A percentile compares a stretch with the other conserved stretches of the same genome.
phyloP scores from a whole-genome alignment of 2,888 invertebrate species.

The Lithophane ornitopus region DNA sequence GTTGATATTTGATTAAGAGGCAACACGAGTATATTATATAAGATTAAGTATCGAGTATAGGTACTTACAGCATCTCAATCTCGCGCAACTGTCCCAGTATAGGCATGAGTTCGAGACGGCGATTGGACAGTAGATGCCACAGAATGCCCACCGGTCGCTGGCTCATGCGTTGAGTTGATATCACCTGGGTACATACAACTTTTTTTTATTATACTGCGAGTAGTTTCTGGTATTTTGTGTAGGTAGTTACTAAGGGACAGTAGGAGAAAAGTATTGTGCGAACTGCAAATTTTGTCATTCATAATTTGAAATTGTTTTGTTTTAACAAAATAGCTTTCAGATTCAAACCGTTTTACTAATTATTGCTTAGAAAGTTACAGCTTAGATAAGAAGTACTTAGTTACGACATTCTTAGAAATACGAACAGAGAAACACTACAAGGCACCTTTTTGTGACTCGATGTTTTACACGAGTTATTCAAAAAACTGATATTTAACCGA shows the following conservation, averaged over 20 bases:
- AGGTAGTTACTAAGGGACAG: background rate
- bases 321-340: background rate
- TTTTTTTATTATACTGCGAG: background rate
- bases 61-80: conserved; percentile 92
- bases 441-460: no score
- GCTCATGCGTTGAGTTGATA: conserved; percentile 86
- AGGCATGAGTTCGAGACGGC: conserved; percentile 93
- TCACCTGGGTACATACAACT: conserved; percentile 76
- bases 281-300: background rate
- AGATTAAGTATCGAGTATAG: no score
- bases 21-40: no score
- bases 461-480: no score
- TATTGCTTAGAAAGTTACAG: no score
- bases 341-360: no score
- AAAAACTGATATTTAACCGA: no score
- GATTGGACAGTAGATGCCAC: conserved; percentile 94
- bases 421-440: no score
- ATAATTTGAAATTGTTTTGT: background rate
- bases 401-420: no score
- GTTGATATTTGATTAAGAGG: no score
- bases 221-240: background rate
- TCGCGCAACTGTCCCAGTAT: conserved; percentile 93
- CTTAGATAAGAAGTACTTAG: no score
- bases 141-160: conserved; percentile 93
- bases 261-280: background rate